Evolutionary conservation across 2,888 invertebrate genomes (phyloP).

Genomic region (Stenolophus ochropezus): DNA sequence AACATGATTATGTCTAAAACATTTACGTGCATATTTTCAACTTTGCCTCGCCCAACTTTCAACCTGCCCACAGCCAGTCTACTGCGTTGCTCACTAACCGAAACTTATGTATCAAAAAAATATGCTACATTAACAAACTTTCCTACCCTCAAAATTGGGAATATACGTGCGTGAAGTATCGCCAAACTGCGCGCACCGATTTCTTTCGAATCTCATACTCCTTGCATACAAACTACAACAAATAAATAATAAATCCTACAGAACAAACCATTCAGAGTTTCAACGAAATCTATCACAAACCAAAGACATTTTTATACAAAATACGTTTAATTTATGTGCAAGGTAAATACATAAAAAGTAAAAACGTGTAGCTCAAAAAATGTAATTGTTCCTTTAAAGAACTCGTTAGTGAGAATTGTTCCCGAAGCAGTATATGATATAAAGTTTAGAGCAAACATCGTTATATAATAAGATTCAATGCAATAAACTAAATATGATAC

Average conservation of each 20-base stretch:
- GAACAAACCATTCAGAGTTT: background rate
- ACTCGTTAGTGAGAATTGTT: too few relatives aligned
- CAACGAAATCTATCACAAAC: too few relatives aligned
- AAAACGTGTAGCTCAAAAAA: too few relatives aligned
- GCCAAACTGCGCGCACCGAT: background rate
- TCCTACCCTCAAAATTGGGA: conserved; percentile 30
- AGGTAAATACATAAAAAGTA: too few relatives aligned
- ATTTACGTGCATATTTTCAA: conserved; percentile 37
- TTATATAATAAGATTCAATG: too few relatives aligned
- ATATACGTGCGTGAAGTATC: conserved; percentile 23
- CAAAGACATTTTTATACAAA: too few relatives aligned
- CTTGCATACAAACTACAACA: background rate
- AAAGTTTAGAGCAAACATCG: too few relatives aligned
- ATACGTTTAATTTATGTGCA: too few relatives aligned
- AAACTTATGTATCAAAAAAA: conserved; percentile 38
- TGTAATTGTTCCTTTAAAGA: too few relatives aligned
- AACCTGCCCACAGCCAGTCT: background rate
- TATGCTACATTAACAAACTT: conserved; percentile 34
- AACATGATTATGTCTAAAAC: conserved; percentile 26
- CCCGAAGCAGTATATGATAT: too few relatives aligned
- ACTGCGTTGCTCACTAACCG: conserved; percentile 28
- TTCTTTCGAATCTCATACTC: background rate
- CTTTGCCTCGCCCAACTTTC: conserved; percentile 19
- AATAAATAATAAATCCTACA: background rate
- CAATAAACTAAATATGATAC: too few relatives aligned